Evolutionary conservation across 2,797 vertebrate species (phyloP), one percentile per base, ranked within the genome.

Genomic region (Scleropages formosus): DNA sequence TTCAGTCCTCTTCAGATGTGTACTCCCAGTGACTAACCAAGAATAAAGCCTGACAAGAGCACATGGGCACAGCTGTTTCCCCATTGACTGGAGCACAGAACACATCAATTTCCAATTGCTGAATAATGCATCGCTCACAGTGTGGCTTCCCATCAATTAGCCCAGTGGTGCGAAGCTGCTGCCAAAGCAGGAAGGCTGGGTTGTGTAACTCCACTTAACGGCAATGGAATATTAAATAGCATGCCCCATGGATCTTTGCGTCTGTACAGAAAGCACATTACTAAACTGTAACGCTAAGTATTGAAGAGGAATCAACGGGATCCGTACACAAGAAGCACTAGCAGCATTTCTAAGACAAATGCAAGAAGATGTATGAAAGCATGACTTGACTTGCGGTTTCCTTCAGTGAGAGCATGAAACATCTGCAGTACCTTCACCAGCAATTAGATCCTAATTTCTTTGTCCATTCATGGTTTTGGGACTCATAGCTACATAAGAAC

Each of bases 191-290:
- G 66, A 4, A 60, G 44, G 58, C 51, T 15, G 60, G 49, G 60
- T 71, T 80, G 65, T 78, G 61, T 76, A 78, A 72, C 72, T 71
- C 75, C 67, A 77, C 71, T 76, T 76, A 76, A 74, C 62, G 73
- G 26, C 70, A 77, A 72, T 70, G 67, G 66, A 81, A 62, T 72
- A 60, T 71, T 64, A 61, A 58, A 72, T 44, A 61, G 16, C 18
- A 49, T 31, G 46, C 72, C 72, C 53, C 24, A 31, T 31, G 58
- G 24, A 51, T 27, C 0, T 8, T 27, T 22, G 53, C 3, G 39
- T 72, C 53, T 59, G 70, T 27, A 60, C n/a, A 72, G 56, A 72
- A 59, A 72, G 44, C 72, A 26, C 59, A 60, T 60, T 18, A 26
- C n/a, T 24, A 27, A 72, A 72, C 18, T 72, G 27, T n/a, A 46